Percentiles rank a stretch among this genome's conserved stretches.
phyloP scores from a whole-genome alignment of 2,113 vertebrate genomes.

The Gymnobelideus leadbeateri region DNA sequence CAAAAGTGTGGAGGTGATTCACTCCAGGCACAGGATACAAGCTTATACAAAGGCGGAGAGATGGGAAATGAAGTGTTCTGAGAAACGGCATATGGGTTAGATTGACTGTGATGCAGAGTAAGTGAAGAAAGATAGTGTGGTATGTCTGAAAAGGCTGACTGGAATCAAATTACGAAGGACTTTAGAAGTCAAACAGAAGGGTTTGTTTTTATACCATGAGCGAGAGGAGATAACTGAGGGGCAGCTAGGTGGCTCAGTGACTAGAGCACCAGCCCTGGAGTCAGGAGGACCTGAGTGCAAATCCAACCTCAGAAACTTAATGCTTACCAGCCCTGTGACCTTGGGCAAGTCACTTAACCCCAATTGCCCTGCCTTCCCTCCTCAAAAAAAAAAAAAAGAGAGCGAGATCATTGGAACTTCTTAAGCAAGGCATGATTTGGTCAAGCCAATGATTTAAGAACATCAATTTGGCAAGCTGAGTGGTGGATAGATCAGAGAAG shows the following conservation, averaged over 20 bases:
- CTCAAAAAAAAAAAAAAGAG: too few relatives aligned
- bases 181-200: not conserved
- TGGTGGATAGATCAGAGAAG: not conserved
- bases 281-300: too few relatives aligned
- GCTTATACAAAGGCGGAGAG: not conserved
- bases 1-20: not conserved
- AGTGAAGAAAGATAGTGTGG: not conserved
- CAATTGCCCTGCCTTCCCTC: too few relatives aligned
- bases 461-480: not conserved
- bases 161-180: not conserved
- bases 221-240: not conserved
- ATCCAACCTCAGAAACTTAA: too few relatives aligned
- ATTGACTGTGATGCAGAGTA: not conserved
- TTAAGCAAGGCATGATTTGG: not conserved
- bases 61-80: not conserved
- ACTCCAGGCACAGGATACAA: not conserved
- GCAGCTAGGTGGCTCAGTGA: too few relatives aligned
- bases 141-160: not conserved
- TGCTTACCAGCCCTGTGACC: too few relatives aligned
- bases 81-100: not conserved
- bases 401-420: not conserved
- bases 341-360: too few relatives aligned
- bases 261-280: too few relatives aligned
- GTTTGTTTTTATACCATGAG: not conserved
- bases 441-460: not conserved